Conservation (phyloP, 2,113 vertebrate species). For the Blennius ocellaris region DNA sequence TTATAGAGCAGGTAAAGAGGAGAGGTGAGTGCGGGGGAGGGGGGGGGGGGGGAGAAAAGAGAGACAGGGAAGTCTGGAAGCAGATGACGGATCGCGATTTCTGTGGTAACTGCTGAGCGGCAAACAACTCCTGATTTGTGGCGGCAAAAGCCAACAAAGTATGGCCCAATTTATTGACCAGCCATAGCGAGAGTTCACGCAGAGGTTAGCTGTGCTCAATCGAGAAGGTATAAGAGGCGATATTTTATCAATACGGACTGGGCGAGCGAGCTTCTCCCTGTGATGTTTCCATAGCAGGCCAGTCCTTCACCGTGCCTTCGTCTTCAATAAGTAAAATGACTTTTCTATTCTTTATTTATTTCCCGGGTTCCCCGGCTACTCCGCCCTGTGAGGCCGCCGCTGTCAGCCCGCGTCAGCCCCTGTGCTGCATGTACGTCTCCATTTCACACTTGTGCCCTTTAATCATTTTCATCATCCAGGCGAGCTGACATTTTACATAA, state of each 20-base stretch:
- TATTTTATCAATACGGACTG: slow-evolving; percentile 68
- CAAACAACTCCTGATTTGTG: slow-evolving; percentile 9
- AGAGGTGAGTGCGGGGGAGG: slow-evolving; percentile 46
- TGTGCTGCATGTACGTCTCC: slow-evolving; percentile 43
- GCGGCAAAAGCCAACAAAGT: slow-evolving; percentile 37
- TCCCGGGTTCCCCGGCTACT: neutral
- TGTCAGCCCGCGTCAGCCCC: slow-evolving; percentile 44
- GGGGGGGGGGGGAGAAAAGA: slow-evolving; percentile 8
- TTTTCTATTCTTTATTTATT: slow-evolving; percentile 66
- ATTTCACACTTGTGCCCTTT: slow-evolving; percentile 58
- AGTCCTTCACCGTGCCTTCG: slow-evolving; percentile 25
- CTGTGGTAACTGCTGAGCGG: slow-evolving; percentile 23
- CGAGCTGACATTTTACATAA: slow-evolving; percentile 62
- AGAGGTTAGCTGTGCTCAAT: slow-evolving; percentile 59
- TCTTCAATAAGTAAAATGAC: slow-evolving; percentile 67
- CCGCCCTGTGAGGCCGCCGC: slow-evolving; percentile 19
- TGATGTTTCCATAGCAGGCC: slow-evolving; percentile 40
- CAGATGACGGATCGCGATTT: slow-evolving; percentile 52
- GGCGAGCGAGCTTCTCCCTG: slow-evolving; percentile 34
- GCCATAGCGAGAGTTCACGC: slow-evolving; percentile 56
- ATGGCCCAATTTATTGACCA: slow-evolving; percentile 62
- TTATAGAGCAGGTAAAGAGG: slow-evolving; percentile 71
- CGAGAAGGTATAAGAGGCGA: slow-evolving; percentile 36
- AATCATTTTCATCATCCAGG: slow-evolving; percentile 63
- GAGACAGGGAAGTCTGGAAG: slow-evolving; percentile 31